Conservation (phyloP, 1,140 invertebrate genomes). For the Drosophila elegans region DNA sequence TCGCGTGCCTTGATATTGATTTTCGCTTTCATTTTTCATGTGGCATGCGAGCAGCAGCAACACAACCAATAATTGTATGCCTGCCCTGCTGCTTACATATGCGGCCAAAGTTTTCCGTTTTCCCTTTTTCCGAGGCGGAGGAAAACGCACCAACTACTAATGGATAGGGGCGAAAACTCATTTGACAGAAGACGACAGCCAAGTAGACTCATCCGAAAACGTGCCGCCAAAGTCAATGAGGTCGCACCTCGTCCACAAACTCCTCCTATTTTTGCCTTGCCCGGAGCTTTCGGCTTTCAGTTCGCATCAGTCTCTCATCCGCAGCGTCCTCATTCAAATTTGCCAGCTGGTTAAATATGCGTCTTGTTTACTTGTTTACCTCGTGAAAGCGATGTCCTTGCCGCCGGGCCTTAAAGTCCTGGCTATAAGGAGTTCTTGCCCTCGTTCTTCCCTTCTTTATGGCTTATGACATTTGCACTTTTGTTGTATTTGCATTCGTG, state of each 20-base stretch:
- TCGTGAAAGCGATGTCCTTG: constrained; percentile 65
- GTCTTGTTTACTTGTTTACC: constrained; percentile 75
- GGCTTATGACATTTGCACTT: constrained; percentile 64
- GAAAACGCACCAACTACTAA: constrained; percentile 28
- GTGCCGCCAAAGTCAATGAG: constrained; percentile 77
- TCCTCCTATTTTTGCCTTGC: neutral
- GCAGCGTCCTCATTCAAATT: constrained; percentile 54
- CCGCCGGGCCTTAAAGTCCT: constrained; percentile 50
- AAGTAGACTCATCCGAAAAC: constrained; percentile 49
- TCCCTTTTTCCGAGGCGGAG: neutral
- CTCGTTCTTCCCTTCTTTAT: constrained; percentile 19
- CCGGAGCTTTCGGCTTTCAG: constrained; percentile 41
- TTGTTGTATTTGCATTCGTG: constrained; percentile 67
- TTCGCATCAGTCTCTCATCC: constrained; percentile 42
- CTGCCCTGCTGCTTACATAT: constrained; percentile 60
- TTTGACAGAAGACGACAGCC: constrained; percentile 31
- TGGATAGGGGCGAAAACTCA: constrained; percentile 43
- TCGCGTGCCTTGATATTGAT: constrained; percentile 78
- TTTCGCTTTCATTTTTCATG: constrained; percentile 84
- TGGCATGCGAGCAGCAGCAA: constrained; percentile 55
- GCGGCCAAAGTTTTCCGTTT: constrained; percentile 41
- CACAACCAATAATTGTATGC: constrained; percentile 56
- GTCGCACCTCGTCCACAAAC: constrained; percentile 44
- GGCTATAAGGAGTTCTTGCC: constrained; percentile 34
- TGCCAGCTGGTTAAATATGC: constrained; percentile 61